A percentile compares a stretch with the other conserved stretches of the same genome.
These are phyloP conservation scores for Xylocampa areola DNA, from an alignment of 2,888 invertebrate species.

Conservation along the genomic window DNA sequence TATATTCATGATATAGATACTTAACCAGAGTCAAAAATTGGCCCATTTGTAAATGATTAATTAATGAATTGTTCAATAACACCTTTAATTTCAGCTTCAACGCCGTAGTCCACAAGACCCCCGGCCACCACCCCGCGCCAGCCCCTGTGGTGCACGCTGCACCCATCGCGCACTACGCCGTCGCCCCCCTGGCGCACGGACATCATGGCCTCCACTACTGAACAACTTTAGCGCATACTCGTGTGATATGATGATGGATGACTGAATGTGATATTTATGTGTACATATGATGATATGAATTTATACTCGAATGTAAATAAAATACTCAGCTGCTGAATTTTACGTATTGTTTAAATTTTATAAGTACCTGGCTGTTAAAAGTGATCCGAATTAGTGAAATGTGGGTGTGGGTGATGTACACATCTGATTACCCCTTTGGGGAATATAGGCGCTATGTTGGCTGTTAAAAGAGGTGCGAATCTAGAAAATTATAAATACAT, in stretches of 20 bases:
- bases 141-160: slow-evolving; percentile 77
- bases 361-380: neutral
- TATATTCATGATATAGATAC: too few species aligned
- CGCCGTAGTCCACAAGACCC: slow-evolving; percentile 88
- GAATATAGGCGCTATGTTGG: too few species aligned
- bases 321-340: slow-evolving; percentile 86
- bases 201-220: slow-evolving; percentile 85
- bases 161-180: slow-evolving; percentile 71
- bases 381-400: too few species aligned
- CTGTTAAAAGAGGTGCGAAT: too few species aligned
- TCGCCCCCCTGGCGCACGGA: slow-evolving; percentile 76
- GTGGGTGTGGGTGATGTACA: neutral
- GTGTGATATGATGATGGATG: slow-evolving; percentile 79
- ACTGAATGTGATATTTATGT: slow-evolving; percentile 89
- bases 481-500: too few species aligned
- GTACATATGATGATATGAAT: slow-evolving; percentile 80
- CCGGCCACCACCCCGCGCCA: slow-evolving; percentile 84
- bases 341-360: slow-evolving; percentile 59
- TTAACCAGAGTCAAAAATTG: too few species aligned
- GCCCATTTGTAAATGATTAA: too few species aligned
- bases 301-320: slow-evolving; percentile 86
- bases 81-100: slow-evolving; percentile 84
- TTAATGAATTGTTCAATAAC: too few species aligned
- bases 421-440: neutral
- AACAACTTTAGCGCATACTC: slow-evolving; percentile 71